Percentiles rank a stretch among this genome's conserved stretches.
Conservation (phyloP, 2,797 vertebrate genomes). For the Oryzias dopingdopingensis region DNA sequence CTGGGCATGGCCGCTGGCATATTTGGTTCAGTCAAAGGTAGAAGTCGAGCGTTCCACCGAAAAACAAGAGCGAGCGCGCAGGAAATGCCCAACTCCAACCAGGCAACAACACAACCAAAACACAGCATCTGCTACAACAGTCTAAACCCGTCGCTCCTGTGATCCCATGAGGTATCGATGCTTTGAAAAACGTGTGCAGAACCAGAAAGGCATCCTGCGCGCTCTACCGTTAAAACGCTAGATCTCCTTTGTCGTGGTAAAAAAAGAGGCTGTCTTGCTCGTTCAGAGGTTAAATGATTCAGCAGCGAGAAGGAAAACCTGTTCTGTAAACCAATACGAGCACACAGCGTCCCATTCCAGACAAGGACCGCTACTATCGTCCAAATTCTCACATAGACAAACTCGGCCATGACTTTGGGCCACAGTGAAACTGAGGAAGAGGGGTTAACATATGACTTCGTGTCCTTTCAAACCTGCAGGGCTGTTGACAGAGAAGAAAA, state of each 20-base stretch:
- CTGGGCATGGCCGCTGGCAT: conserved; percentile 96
- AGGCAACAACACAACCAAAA: conserved; percentile 69
- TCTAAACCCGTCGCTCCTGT: conserved; percentile 61
- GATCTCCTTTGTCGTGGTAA: conserved; percentile 28
- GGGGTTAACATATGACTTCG: conserved; percentile 77
- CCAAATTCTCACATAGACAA: conserved; percentile 83
- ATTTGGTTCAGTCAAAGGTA: conserved; percentile 98
- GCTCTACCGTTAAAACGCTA: conserved; percentile 28
- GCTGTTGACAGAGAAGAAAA: conserved; percentile 84
- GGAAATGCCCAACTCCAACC: conserved; percentile 69
- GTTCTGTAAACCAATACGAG: conserved; percentile 15
- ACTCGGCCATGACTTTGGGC: conserved; percentile 91
- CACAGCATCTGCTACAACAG: conserved; percentile 69
- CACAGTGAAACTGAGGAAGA: conserved; percentile 75
- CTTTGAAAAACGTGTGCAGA: conserved; percentile 59
- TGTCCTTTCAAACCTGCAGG: conserved; percentile 98
- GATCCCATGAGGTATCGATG: conserved; percentile 70
- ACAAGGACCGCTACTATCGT: conserved; percentile 45
- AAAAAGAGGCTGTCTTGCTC: conserved; percentile 21
- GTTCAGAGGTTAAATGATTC: conserved; percentile 47
- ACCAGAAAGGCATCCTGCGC: conserved; percentile 32
- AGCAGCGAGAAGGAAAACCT: conserved; percentile 55
- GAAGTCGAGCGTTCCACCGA: conserved; percentile 84
- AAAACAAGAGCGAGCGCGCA: conserved; percentile 61
- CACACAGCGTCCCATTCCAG: conserved; percentile 30